phyloP scores from a whole-genome alignment of 2,888 invertebrate genomes.

The Meganola albula region DNA sequence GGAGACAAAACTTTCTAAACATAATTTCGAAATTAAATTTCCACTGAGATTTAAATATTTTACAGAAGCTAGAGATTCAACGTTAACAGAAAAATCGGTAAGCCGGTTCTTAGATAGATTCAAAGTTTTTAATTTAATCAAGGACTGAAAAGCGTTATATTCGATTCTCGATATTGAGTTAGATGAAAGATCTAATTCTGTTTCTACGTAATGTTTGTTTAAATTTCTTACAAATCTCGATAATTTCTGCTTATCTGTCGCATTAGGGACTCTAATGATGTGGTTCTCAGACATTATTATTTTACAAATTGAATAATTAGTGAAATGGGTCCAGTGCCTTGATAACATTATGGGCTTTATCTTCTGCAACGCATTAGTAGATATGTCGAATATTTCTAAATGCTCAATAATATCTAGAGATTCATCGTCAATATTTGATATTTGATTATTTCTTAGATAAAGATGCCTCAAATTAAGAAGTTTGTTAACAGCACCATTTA shows the following conservation, averaged over 20 bases:
- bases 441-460: constrained; percentile 49
- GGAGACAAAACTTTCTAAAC: constrained; percentile 46
- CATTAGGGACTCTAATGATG: constrained; percentile 47
- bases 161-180: constrained; percentile 51
- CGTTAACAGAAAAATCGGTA: constrained; percentile 43
- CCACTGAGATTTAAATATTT: constrained; percentile 54
- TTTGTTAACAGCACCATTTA: constrained; percentile 60
- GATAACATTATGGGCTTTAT: constrained; percentile 48
- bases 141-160: constrained; percentile 54
- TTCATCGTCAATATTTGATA: constrained; percentile 47
- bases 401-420: constrained; percentile 56
- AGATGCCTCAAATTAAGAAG: constrained; percentile 52
- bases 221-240: constrained; percentile 33
- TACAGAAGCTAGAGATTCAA: constrained; percentile 43
- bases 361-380: constrained; percentile 47
- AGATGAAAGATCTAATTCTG: constrained; percentile 58
- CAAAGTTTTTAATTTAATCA: constrained; percentile 42
- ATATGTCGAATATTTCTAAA: constrained; percentile 61
- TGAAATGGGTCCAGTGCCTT: constrained; percentile 59
- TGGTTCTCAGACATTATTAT: constrained; percentile 56
- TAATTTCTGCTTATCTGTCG: constrained; percentile 35
- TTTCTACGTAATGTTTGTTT: constrained; percentile 32
- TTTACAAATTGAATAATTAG: constrained; percentile 45
- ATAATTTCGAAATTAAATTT: constrained; percentile 44
- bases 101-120: constrained; percentile 57